Percentiles rank a stretch among this genome's conserved stretches.
phyloP scores from a whole-genome alignment of 2,888 invertebrate species.

The Caenorhabditis sp. region DNA sequence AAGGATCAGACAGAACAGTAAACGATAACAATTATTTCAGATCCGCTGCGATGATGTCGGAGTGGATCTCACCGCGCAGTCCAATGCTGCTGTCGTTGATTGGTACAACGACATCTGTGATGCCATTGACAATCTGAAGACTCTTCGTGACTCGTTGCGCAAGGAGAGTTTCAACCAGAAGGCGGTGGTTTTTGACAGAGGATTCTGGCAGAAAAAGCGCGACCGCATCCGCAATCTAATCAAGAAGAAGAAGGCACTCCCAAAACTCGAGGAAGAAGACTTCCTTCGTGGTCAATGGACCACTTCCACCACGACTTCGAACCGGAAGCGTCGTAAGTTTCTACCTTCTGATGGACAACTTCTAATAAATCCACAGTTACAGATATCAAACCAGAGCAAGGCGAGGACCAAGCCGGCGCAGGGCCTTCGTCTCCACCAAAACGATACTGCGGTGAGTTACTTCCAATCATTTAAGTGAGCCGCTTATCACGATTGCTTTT shows the following conservation, averaged over 20 bases:
- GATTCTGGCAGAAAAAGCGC: conserved; percentile 57
- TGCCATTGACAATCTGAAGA: conserved; percentile 64
- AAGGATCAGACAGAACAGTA: not conserved
- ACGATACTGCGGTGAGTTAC: too few relatives aligned
- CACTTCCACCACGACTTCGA: not conserved
- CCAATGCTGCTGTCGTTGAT: conserved; percentile 33
- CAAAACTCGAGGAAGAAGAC: conserved; percentile 46
- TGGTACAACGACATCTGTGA: conserved; percentile 58
- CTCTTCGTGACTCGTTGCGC: conserved; percentile 66
- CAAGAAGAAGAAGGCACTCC: conserved; percentile 24
- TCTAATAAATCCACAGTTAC: not conserved
- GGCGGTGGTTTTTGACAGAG: conserved; percentile 54
- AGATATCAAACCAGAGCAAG: not conserved
- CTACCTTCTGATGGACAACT: not conserved
- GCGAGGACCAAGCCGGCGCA: too few relatives aligned
- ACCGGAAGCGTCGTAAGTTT: conserved; percentile 43
- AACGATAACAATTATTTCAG: conserved; percentile 35
- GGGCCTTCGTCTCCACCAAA: too few relatives aligned
- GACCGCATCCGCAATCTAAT: conserved; percentile 47
- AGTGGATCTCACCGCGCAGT: conserved; percentile 54
- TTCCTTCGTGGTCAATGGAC: conserved; percentile 59
- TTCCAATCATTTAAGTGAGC: too few relatives aligned
- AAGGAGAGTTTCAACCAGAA: conserved; percentile 69
- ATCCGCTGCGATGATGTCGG: conserved; percentile 61
- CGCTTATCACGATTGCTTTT: too few relatives aligned